Evolutionary conservation across 2,113 vertebrate species (phyloP).

Genomic region (Bothrops jararaca): DNA sequence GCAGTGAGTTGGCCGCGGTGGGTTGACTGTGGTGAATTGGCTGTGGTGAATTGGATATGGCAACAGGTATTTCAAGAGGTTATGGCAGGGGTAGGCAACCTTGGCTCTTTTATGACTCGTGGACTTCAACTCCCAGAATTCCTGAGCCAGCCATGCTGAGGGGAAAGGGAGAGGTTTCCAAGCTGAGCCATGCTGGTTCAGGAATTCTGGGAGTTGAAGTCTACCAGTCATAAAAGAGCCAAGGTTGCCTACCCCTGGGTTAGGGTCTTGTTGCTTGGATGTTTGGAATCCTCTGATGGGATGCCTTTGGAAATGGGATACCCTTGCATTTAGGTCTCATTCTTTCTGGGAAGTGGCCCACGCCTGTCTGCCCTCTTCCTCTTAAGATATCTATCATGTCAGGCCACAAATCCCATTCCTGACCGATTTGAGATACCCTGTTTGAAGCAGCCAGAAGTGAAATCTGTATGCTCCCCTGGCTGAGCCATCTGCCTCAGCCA

Average conservation of each 20-base stretch:
- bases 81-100: no score
- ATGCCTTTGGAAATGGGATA: background rate
- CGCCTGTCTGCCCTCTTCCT: no score
- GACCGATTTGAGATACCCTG: background rate
- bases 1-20: background rate
- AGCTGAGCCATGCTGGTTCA: no score
- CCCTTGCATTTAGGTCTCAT: background rate
- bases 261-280: background rate
- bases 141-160: no score
- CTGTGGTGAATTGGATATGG: background rate
- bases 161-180: no score
- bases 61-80: background rate
- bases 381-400: background rate
- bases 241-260: background rate
- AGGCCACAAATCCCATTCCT: background rate
- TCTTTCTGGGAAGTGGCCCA: background rate
- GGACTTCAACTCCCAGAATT: no score
- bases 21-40: background rate
- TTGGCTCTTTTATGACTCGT: no score
- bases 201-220: no score
- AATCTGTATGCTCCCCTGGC: rapidly evolving
- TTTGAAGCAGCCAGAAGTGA: background rate
- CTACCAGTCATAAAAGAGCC: no score
- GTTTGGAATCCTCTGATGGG: background rate
- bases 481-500: background rate